Conservation (phyloP, 2,888 invertebrate species). For the Eurytoma californica region DNA sequence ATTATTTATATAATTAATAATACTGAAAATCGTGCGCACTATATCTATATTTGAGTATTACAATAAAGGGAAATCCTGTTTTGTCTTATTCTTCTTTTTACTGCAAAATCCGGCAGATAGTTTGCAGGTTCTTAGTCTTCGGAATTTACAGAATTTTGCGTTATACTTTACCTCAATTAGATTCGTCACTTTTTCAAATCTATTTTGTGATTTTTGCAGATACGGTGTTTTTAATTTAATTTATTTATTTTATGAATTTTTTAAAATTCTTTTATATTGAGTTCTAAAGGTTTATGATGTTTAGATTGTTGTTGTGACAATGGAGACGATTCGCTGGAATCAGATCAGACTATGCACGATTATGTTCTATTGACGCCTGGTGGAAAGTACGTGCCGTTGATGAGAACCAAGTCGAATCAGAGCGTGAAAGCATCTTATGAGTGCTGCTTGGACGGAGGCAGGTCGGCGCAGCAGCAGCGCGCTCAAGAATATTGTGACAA, state of each 20-base stretch:
- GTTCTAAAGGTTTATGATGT: not conserved
- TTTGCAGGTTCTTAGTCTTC: too few relatives aligned
- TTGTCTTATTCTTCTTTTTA: too few relatives aligned
- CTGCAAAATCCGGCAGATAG: too few relatives aligned
- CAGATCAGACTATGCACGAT: constrained; percentile 30
- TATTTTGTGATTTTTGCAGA: too few relatives aligned
- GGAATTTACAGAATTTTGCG: too few relatives aligned
- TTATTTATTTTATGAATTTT: not conserved
- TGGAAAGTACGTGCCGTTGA: constrained; percentile 46
- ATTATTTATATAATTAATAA: too few relatives aligned
- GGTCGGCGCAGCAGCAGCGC: not conserved
- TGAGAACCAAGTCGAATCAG: constrained; percentile 14
- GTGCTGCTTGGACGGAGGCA: constrained; percentile 18
- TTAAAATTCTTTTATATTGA: not conserved
- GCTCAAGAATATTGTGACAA: constrained; percentile 11
- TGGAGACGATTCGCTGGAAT: not conserved
- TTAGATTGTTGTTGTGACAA: constrained; percentile 9
- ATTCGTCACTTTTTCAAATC: too few relatives aligned
- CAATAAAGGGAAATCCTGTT: too few relatives aligned
- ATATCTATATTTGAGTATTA: too few relatives aligned
- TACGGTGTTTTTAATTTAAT: too few relatives aligned
- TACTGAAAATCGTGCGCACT: too few relatives aligned
- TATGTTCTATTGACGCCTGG: constrained; percentile 53
- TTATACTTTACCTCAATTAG: too few relatives aligned
- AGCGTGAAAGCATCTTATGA: constrained; percentile 16